Evolutionary conservation across 2,113 vertebrate species (phyloP), one percentile per base, ranked within the genome.

Genomic region (Cichladusa arquata): DNA sequence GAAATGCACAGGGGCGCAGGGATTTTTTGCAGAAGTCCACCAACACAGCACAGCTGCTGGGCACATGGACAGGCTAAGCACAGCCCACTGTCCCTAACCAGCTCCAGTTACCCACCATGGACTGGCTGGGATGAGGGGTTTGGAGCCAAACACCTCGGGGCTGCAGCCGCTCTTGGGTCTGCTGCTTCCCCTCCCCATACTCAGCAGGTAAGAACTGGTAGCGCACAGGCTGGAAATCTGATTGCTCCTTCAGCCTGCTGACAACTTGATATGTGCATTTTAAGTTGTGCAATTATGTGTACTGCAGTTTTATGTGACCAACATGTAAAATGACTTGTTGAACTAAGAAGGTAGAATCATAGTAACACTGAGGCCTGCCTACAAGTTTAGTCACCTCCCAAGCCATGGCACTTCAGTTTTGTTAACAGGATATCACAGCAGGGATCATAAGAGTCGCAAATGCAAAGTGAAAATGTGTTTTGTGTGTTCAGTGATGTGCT

Each of bases 171-270:
- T 15, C 44, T 24, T 36, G 34, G 18, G 23, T 8, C 34, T 58
- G 48, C 70, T 56, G 40, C 48, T 82, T 67, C 33, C 19, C 23
- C 22, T 25, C 22, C 38, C 14, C 3, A 1, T 0, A 4, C 5
- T 13, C 48, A 51, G 60, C 16, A 66, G 56, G 14, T 7, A 54
- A 18, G 42, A 17, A 6, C 2, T 3, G 5, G 17, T 7, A 60
- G 47, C 0, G 2, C 2, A 9, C 0, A 11, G 40, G 61, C 34
- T 76, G 65, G 45, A 61, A 79, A 65, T 24, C 1, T 7, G 13
- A 53, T 2, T 40, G 54, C 40, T 71, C 14, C 58, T 65, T 84
- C 54, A 62, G 45, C n/a, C 62, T 42, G 25, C 38, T 47, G n/a
- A 64, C 53, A 71, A 11, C 60, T 54, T 19, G 17, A 51, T 34